Conservation (phyloP, 2,797 vertebrate species). For the Diglossa cyanea region DNA sequence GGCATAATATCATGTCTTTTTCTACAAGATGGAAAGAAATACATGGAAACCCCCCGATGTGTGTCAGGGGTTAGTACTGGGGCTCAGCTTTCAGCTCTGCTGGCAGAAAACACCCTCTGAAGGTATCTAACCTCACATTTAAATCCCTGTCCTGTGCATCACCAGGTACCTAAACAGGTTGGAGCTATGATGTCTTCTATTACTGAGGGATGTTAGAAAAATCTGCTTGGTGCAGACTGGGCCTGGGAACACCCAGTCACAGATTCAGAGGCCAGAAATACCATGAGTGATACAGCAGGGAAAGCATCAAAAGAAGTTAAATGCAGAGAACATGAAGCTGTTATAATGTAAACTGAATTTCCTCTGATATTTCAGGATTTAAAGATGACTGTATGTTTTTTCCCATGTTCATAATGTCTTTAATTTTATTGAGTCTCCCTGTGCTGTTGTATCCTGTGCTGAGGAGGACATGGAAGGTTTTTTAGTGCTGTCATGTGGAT, state of each 20-base stretch:
- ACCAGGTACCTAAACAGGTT: neutral
- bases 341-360: neutral
- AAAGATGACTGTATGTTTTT: neutral
- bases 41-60: neutral
- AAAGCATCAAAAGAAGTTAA: neutral
- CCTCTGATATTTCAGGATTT: neutral
- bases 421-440: neutral
- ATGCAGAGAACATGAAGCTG: neutral
- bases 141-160: neutral
- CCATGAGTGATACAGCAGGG: fast-evolving
- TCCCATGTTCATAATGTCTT: neutral
- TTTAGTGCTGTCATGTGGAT: neutral
- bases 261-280: neutral
- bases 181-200: neutral
- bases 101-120: neutral
- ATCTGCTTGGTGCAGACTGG: neutral
- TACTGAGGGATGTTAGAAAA: neutral
- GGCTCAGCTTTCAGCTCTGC: neutral
- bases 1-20: neutral
- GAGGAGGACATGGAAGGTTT: neutral
- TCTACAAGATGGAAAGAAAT: neutral
- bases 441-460: neutral
- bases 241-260: fast-evolving
- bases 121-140: neutral
- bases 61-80: neutral